These are phyloP conservation scores for Gyps fulvus DNA, from an alignment of 2,113 vertebrate species.

Conservation along the genomic window DNA sequence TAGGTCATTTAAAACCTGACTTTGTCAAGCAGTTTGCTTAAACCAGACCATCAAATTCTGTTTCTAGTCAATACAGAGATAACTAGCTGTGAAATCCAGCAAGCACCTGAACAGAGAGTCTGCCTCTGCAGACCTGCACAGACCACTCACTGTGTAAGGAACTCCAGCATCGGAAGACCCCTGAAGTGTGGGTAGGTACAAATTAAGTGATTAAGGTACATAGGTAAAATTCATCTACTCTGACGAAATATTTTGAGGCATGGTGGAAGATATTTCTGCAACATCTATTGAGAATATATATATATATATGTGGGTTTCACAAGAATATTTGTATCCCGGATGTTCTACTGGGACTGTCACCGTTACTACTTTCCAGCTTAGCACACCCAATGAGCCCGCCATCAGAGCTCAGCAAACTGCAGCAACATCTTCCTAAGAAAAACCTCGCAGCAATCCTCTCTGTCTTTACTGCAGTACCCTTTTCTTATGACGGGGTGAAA, in stretches of 20 bases:
- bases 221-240: not conserved
- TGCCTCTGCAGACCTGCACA: not conserved
- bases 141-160: not conserved
- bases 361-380: not conserved
- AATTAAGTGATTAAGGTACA: not conserved
- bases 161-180: rapidly evolving
- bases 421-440: not conserved
- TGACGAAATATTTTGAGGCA: not conserved
- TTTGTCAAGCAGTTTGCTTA: not conserved
- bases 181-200: not conserved
- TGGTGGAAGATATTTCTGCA: not conserved
- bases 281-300: not conserved
- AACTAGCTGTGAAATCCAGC: not conserved
- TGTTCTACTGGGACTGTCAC: not conserved
- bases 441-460: not conserved
- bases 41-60: not conserved
- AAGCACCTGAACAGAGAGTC: not conserved
- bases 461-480: not conserved
- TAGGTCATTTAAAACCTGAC: not conserved
- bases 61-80: not conserved
- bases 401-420: not conserved
- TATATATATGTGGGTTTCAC: not conserved
- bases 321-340: not conserved
- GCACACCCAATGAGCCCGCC: not conserved
- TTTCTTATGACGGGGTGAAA: not conserved